These are phyloP conservation scores for Gadopsis bispinosus DNA, from an alignment of 2,797 vertebrate genomes.

Conservation along the genomic window DNA sequence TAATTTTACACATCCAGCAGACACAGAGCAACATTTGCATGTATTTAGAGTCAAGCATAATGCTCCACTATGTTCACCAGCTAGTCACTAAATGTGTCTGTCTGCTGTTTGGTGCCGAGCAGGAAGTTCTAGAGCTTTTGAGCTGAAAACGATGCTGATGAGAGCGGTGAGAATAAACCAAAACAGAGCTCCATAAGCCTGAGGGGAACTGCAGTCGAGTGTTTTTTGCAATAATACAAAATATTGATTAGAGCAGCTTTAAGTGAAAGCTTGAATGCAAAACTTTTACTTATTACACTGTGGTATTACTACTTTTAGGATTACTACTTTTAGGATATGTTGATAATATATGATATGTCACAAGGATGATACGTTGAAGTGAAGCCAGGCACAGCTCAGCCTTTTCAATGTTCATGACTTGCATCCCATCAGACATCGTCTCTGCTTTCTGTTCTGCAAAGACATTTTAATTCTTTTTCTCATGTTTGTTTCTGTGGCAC, in stretches of 20 bases:
- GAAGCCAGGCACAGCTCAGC: neutral
- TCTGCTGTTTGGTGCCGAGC: too few species aligned
- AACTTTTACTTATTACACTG: neutral
- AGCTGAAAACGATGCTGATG: too few species aligned
- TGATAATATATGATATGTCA: too few species aligned
- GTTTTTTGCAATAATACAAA: neutral
- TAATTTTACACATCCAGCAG: too few species aligned
- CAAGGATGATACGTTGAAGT: neutral
- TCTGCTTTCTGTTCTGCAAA: neutral
- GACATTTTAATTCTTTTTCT: neutral
- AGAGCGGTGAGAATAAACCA: too few species aligned
- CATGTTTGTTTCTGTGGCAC: slow-evolving; percentile 7
- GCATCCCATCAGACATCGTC: neutral
- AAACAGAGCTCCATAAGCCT: too few species aligned
- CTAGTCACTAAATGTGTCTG: too few species aligned
- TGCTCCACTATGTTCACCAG: too few species aligned
- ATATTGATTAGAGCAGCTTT: neutral
- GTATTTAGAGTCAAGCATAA: too few species aligned
- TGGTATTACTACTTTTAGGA: neutral
- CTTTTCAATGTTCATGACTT: slow-evolving; percentile 10
- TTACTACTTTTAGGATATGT: too few species aligned
- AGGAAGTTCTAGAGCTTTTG: neutral
- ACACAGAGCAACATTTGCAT: too few species aligned
- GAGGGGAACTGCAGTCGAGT: too few species aligned
- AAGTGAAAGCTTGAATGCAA: neutral